Conservation (phyloP, 1,140 invertebrate genomes). For the Pomacea maculata region DNA sequence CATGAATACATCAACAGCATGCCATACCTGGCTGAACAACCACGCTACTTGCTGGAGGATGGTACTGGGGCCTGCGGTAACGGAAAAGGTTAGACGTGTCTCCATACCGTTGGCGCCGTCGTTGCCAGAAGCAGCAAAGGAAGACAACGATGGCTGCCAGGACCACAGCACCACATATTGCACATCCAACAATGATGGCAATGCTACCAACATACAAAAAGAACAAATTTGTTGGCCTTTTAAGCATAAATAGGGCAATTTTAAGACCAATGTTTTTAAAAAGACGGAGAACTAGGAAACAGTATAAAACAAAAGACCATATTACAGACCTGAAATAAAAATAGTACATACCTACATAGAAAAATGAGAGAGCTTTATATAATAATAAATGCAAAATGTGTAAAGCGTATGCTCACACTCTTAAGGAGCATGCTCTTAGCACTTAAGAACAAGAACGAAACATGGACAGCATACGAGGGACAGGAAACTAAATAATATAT, state of each 20-base stretch:
- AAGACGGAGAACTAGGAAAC: neutral
- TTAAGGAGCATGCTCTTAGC: no score
- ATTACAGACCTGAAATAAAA: neutral
- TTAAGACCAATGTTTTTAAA: neutral
- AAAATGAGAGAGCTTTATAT: neutral
- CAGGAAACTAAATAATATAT: no score
- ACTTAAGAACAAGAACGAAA: no score
- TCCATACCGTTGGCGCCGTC: slow-evolving; percentile 13
- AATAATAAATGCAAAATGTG: neutral
- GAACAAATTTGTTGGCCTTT: neutral
- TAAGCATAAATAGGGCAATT: neutral
- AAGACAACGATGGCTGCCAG: slow-evolving; percentile 24
- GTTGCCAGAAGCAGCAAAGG: slow-evolving; percentile 31
- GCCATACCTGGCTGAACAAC: slow-evolving; percentile 27
- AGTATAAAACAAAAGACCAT: neutral
- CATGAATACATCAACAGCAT: neutral
- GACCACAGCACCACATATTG: slow-evolving; percentile 28
- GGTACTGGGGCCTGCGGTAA: slow-evolving; percentile 17
- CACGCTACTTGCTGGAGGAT: slow-evolving; percentile 23
- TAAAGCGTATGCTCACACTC: no score
- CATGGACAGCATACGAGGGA: no score
- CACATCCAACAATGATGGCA: slow-evolving; percentile 33
- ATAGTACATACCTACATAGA: neutral
- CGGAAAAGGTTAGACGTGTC: slow-evolving; percentile 26
- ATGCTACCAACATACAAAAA: slow-evolving; percentile 19